Evolutionary conservation across 2,113 vertebrate genomes (phyloP).

Genomic region (Tenrec ecaudatus): DNA sequence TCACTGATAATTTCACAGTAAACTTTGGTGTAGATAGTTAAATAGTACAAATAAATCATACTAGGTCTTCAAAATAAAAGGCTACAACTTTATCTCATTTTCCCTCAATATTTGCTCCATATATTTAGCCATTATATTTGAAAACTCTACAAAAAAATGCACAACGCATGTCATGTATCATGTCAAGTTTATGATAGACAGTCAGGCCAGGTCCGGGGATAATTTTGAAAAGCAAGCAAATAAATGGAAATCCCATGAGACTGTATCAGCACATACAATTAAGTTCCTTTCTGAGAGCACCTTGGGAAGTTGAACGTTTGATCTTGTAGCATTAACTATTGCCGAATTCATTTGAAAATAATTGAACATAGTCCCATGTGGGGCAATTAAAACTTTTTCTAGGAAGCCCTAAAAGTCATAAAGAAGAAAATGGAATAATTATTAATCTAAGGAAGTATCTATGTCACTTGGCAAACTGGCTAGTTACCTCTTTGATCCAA

Average conservation of each 20-base stretch:
- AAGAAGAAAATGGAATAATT: not conserved
- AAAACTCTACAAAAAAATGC: not conserved
- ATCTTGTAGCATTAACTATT: not conserved
- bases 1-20: no score
- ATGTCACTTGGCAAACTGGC: not conserved
- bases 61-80: not conserved
- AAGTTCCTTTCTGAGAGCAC: not conserved
- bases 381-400: slow-evolving; percentile 59
- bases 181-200: not conserved
- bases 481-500: not conserved
- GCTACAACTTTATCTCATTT: no score
- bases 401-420: slow-evolving; percentile 5
- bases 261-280: not conserved
- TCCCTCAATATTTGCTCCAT: not conserved
- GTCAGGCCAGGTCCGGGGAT: not conserved
- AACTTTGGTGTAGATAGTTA: no score
- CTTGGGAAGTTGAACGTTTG: not conserved
- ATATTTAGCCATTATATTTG: not conserved
- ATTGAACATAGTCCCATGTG: slow-evolving; percentile 57
- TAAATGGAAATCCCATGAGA: not conserved
- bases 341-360: not conserved
- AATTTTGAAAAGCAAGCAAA: not conserved
- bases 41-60: not conserved
- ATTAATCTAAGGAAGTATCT: not conserved
- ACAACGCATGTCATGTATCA: not conserved